A percentile compares a stretch with the other conserved stretches of the same genome.
Conservation (phyloP, 2,888 invertebrate genomes). For the Epiblema foenella region DNA sequence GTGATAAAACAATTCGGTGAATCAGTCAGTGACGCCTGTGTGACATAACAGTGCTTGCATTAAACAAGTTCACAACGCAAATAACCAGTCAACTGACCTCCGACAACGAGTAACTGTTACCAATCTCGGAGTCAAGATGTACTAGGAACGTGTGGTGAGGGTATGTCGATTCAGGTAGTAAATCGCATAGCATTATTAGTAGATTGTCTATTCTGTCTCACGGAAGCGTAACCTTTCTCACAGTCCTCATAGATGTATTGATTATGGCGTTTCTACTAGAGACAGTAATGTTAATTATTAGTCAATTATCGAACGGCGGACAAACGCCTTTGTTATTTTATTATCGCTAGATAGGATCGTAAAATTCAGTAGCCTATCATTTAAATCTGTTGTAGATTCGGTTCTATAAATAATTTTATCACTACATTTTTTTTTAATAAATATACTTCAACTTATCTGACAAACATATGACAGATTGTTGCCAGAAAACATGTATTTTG, state of each 20-base stretch:
- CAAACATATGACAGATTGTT: too few species aligned
- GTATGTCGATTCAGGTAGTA: background rate
- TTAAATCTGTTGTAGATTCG: too few species aligned
- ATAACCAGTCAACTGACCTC: too few species aligned
- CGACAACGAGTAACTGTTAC: too few species aligned
- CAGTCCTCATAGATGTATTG: conserved; percentile 45
- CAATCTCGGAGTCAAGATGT: background rate
- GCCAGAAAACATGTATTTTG: too few species aligned
- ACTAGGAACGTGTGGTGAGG: background rate
- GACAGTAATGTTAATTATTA: conserved; percentile 1
- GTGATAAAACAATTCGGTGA: conserved; percentile 3
- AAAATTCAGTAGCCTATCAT: background rate
- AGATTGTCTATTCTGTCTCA: conserved; percentile 61
- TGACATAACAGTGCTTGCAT: too few species aligned
- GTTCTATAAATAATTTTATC: too few species aligned
- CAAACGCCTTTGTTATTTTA: conserved; percentile 16
- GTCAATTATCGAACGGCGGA: background rate
- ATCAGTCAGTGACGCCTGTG: conserved; percentile 35
- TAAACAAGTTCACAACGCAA: too few species aligned
- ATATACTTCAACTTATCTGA: too few species aligned
- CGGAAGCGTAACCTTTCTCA: conserved; percentile 74
- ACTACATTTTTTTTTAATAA: too few species aligned
- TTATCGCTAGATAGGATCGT: conserved; percentile 3
- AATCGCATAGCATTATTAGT: conserved; percentile 18
- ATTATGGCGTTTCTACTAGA: conserved; percentile 5